A percentile compares a stretch with the other conserved stretches of the same genome.
These are phyloP conservation scores for Alsophila aescularia DNA, from an alignment of 2,888 invertebrate species.

Conservation along the genomic window DNA sequence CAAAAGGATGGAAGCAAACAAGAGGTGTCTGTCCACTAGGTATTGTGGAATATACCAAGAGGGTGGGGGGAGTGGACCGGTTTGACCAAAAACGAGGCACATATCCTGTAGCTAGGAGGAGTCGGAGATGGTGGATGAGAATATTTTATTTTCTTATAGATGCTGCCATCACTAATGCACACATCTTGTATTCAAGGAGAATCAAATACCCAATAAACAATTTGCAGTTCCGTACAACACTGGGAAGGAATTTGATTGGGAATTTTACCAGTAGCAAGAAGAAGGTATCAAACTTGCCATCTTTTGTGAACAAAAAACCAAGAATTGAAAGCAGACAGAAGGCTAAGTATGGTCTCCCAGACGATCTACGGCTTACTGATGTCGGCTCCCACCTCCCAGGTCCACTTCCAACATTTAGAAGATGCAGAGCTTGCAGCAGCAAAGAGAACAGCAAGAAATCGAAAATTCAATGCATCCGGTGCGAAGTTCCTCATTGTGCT, in stretches of 20 bases:
- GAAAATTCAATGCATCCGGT: conserved; percentile 31
- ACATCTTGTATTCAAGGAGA: conserved; percentile 25
- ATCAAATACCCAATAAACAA: conserved; percentile 4
- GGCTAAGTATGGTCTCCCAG: conserved; percentile 34
- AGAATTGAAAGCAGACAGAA: conserved; percentile 32
- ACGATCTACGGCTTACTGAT: conserved; percentile 28
- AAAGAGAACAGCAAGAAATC: conserved; percentile 29
- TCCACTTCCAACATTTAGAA: conserved; percentile 26
- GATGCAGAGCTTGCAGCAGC: conserved; percentile 35
- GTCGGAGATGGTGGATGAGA: conserved; percentile 23
- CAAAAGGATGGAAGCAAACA: conserved; percentile 31
- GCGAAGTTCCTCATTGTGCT: conserved; percentile 28
- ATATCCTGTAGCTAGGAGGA: no score
- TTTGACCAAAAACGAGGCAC: conserved; percentile 23
- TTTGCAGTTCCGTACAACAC: conserved; percentile 17
- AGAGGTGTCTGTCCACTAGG: no score
- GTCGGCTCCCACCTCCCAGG: conserved; percentile 32
- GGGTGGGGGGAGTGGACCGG: conserved; percentile 29
- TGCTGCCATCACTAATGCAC: conserved; percentile 31
- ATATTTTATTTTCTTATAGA: conserved; percentile 29
- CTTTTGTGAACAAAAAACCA: conserved; percentile 33
- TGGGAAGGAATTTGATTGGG: conserved; percentile 22
- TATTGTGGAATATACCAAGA: no score
- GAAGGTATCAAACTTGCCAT: conserved; percentile 31
- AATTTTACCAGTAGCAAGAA: conserved; percentile 23